Base-by-base conservation (phyloP, 1,140 invertebrate species). In the Propsilocerus akamusi region DNA sequence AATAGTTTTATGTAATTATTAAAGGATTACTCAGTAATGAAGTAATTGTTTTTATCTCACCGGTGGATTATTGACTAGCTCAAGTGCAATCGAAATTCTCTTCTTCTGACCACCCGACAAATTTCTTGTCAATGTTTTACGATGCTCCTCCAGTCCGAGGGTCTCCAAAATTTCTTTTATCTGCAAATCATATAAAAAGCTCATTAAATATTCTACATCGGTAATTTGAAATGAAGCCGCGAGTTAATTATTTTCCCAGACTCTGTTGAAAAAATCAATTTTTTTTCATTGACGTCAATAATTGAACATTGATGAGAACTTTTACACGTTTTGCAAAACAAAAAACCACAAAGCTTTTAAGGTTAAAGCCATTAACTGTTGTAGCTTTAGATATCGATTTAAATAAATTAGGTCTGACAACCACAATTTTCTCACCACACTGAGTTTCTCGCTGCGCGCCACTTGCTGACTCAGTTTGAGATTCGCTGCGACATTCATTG, bases 41-140 rank as follows among this genome's bases (percentile, higher is more conserved):
- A n/a, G n/a, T n/a, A n/a, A n/a, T n/a, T n/a, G n/a, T n/a, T n/a
- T n/a, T 20, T 41, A 20, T 20, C 34, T 41, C 22, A 41, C 34
- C 2, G 73, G 73, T 20, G 94, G 94, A 68, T 97, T 97, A 66
- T 92, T 96, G 50, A 97, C 83, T 46, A 98, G 68, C 68, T 97
- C 93, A 49, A 95, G 68, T n/a, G 92, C 94, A 47, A 97, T 97
- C 0, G 91, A 93, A 5, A 98, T 72, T 55, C 94, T 77, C 64
- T 98, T 98, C 63, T 94, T 87, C 64, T 97, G 92, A 6, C 94
- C 94, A 26, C 93, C 93, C 3, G 91, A 95, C 5, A 97, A 72
- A 58, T 91, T 87, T 37, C 77, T 80, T 2, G 90, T 89, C 75
- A 91, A 82, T 5, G 90, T 96, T 57, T 81, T 80, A 57, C 80